Percentiles rank a stretch among this genome's conserved stretches.
phyloP scores from a whole-genome alignment of 2,113 vertebrate genomes.

The Halcyon malimbica region DNA sequence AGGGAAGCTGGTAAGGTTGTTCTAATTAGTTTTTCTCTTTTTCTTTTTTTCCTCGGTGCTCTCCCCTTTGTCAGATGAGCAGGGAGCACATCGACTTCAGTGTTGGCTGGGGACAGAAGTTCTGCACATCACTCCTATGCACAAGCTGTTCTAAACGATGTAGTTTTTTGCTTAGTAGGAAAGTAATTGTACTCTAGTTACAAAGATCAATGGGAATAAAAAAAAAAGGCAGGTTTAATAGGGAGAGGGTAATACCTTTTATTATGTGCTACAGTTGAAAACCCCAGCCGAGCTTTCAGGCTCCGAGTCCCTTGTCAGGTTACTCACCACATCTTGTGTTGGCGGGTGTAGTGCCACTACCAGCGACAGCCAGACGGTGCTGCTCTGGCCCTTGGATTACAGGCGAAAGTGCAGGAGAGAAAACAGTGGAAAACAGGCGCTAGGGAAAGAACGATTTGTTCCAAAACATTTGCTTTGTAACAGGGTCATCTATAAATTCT shows the following conservation, averaged over 20 bases:
- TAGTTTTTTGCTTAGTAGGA: not conserved
- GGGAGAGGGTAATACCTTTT: not conserved
- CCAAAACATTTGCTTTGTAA: conserved; percentile 79
- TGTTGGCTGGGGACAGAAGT: not conserved
- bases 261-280: not conserved
- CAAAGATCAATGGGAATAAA: not conserved
- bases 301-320: not conserved
- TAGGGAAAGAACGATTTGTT: conserved; percentile 76
- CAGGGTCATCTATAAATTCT: conserved; percentile 79
- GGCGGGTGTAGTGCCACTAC: not conserved
- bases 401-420: conserved; percentile 22
- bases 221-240: not conserved
- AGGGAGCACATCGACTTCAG: not conserved
- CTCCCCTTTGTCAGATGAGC: not conserved
- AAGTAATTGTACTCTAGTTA: not conserved
- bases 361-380: conserved; percentile 61
- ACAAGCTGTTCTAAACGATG: not conserved
- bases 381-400: conserved; percentile 57
- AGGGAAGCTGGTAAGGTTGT: not conserved
- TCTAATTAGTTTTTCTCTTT: not conserved
- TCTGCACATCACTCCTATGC: not conserved
- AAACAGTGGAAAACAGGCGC: conserved; percentile 67
- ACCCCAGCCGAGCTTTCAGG: rapidly evolving
- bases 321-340: not conserved
- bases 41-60: not conserved